Evolutionary conservation across 2,888 invertebrate species (phyloP), one percentile per base, ranked within the genome.

Genomic region (Sialis fuliginosa): DNA sequence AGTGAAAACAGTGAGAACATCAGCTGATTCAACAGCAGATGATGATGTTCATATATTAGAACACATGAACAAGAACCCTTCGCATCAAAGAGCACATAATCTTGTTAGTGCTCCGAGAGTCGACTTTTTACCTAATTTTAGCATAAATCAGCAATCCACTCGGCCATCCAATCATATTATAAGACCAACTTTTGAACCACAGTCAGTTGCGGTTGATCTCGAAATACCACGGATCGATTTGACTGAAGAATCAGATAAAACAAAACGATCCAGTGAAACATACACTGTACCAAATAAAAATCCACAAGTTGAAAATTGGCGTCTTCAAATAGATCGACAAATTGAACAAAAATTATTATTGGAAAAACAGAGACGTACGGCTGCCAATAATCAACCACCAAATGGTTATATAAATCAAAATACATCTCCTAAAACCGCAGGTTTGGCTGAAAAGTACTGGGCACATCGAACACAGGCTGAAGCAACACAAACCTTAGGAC

Each of bases 1-100:
- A 0, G 86, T 90, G 42, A 89, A 90, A 62, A 90, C 89, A 1
- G 81, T 90, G 0, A 79, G 87, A 60, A 88, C 88, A 45, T 81
- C 87, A 4, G 88, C 90, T 1, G 89, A 90, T 64, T 89, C 89
- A 1, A 89, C 90, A 1, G 81, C 84, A 9, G 75, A 76, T 57
- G 80, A 81, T 56, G 76, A 77, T 42, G 10, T 42, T 34, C 47
- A 47, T 12, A 35, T 47, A 34, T 35, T 47, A 9, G 47, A 47
- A 22, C 13, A 31, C 6, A 30, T 22, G 9, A 30, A 13, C 6
- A 31, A 45, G 2, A 35, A 45, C 51, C 33, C 44, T 51, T 43
- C 53, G 48, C 50, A 33, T 34, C 39, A 47, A 45, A 30, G 45
- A 31, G 6, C 35, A 30, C 39, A 31, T 7, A 42, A n/a, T 50